Base-by-base conservation (phyloP, 2,113 vertebrate species). In the Zapus hudsonius region DNA sequence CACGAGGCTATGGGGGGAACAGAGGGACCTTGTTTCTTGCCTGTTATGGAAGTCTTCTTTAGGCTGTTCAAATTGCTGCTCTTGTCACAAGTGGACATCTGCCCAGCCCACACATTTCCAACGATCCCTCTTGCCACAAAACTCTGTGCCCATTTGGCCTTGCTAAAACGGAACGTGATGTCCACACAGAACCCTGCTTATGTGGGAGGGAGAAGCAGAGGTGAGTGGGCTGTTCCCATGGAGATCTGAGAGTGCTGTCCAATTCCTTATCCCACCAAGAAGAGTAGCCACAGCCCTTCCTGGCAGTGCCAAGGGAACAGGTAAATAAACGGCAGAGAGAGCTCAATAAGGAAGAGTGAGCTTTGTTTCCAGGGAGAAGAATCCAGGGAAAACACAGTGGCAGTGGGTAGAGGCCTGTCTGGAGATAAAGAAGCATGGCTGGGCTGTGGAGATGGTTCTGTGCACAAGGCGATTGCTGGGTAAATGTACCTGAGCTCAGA, bases 241-340 rank as follows among this genome's bases (percentile, higher is more conserved):
- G 57, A n/a, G 40, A 75, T 80, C 38, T 47, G 66, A 44, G 47
- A 1, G 3, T 1, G 5, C 52, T 25, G 61, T 90, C 57, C 12
- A 40, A 3, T 40, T 88, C 22, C n/a, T 72, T 2, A 9, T 40
- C 29, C 64, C 70, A 83, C 64, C 69, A 19, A 19, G 22, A 85
- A 13, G 47, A 61, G 80, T 57, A 38, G 78, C 63, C 73, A 81
- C n/a, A 44, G 59, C 36, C 29, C 16, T 91, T 92, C 67, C 38
- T 36, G 33, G 19, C 42, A 73, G n/a, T 74, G 83, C 91, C 70
- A 85, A 73, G 76, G 75, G 29, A 88, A 73, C 44, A 95, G 87
- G 40, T 47, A 79, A 89, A 95, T 73, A 92, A 93, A 90, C 59
- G 79, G 38, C 73, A 90, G 52, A 76, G 17, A 87, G 84, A 36